These are phyloP conservation scores for Aspidoscelis tigris DNA, from an alignment of 2,113 vertebrate genomes.

Conservation along the genomic window DNA sequence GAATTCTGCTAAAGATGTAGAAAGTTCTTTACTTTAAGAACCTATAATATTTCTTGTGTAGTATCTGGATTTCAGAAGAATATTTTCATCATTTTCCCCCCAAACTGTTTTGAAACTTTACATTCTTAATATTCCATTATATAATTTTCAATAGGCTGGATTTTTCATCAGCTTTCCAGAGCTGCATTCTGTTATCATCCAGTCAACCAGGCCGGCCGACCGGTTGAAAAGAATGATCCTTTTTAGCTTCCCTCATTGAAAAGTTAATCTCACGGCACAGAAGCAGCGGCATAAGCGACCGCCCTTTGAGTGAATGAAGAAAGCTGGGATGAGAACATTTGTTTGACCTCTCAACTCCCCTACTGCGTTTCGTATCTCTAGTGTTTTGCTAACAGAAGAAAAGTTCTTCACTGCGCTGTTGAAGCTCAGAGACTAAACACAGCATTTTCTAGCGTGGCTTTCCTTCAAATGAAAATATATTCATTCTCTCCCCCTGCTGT, in stretches of 20 bases:
- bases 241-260: conserved; percentile 1
- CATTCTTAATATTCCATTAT: background rate
- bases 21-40: background rate
- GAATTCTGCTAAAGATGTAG: background rate
- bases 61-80: background rate
- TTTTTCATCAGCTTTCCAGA: background rate
- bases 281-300: background rate
- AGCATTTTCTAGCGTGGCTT: background rate
- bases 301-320: background rate
- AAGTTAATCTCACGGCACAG: background rate
- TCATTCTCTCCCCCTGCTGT: background rate
- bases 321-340: conserved; percentile 20
- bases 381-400: conserved; percentile 14
- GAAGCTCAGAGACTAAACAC: conserved; percentile 31
- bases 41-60: too few relatives aligned
- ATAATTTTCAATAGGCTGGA: background rate
- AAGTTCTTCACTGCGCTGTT: conserved; percentile 5
- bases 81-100: background rate
- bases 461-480: background rate
- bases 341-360: conserved; percentile 18
- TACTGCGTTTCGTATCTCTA: background rate
- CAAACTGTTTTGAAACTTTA: background rate
- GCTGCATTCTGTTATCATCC: too few relatives aligned
- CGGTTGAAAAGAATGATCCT: conserved; percentile 1
- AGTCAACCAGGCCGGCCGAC: background rate